Evolutionary conservation across 2,888 invertebrate genomes (phyloP), one percentile per base, ranked within the genome.

Genomic region (Drosophila quinaria): DNA sequence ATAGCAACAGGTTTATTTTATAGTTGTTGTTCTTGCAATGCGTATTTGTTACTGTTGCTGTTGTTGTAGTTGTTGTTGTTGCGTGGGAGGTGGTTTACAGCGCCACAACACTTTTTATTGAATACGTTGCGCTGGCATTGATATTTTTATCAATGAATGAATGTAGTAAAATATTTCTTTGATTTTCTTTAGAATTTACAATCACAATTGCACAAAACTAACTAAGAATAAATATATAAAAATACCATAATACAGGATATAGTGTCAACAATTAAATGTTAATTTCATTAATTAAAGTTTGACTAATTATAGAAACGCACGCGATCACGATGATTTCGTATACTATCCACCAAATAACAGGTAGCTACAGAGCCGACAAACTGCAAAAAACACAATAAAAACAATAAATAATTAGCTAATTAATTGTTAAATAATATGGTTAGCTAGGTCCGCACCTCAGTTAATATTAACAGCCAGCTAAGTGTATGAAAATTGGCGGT

Each of bases 281-380:
- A 3, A 63, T 39, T 17, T 78, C 13, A 22, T 42, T 69, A 89
- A 47, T 80, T 87, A 58, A 47, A 56, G 44, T 59, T 63, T 22
- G 31, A 41, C 78, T 78, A 91, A 64, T 87, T 91, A 82, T 88
- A 91, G 79, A 91, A 90, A 49, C 90, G 84, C 74, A 88, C 83
- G 47, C 90, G 90, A 80, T 91, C 91, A 35, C 89, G 75, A 64
- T 90, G 83, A 76, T 87, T 90, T 74, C 91, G 83, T 84, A 91
- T 82, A 66, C 91, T 90, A 64, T 91, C 91, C 54, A 90, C 87
- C 70, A 91, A 63, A 60, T 90, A 78, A 63, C 91, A 91, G 58
- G 87, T 83, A 54, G 64, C 71, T 49, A 91, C 88, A 13, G 91
- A 91, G 52, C 85, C 90, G 46, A 80, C 51, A 70, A 91, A 87